Percentiles rank a stretch among this genome's conserved stretches.
phyloP scores from a whole-genome alignment of 2,888 invertebrate species.

The Diarsia brunnea region DNA sequence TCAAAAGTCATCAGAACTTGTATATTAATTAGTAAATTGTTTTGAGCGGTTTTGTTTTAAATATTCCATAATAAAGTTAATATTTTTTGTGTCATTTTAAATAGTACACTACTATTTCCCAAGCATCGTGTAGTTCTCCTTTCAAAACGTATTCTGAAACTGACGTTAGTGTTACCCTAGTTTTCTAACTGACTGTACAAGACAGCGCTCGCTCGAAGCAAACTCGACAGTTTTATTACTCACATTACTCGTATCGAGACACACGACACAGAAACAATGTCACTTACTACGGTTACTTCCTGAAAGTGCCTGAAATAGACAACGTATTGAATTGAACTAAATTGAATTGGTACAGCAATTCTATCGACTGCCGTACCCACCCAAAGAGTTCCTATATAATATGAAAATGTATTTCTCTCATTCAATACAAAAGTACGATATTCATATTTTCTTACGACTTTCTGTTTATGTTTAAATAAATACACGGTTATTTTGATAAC shows the following conservation, averaged over 20 bases:
- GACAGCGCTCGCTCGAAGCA: neutral
- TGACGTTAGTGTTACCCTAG: neutral
- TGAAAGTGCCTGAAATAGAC: neutral
- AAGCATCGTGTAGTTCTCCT: neutral
- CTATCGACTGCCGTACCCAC: neutral
- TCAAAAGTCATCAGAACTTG: neutral
- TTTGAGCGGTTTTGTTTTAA: neutral
- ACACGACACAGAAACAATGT: constrained; percentile 25
- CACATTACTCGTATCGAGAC: constrained; percentile 15
- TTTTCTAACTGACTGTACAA: neutral
- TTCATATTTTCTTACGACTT: neutral
- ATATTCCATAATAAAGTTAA: neutral
- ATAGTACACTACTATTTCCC: neutral
- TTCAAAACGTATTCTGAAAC: neutral
- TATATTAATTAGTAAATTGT: no score
- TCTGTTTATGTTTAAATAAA: neutral
- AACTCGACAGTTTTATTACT: constrained; percentile 38
- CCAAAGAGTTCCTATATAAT: no score
- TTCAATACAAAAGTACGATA: neutral
- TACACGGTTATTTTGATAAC: neutral
- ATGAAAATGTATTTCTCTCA: neutral
- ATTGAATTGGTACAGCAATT: neutral
- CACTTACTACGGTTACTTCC: constrained; percentile 8
- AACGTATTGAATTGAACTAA: constrained; percentile 19
- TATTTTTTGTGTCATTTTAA: neutral